These are phyloP conservation scores for Laupala kohalensis DNA, from an alignment of 1,140 invertebrate species.

Conservation along the genomic window DNA sequence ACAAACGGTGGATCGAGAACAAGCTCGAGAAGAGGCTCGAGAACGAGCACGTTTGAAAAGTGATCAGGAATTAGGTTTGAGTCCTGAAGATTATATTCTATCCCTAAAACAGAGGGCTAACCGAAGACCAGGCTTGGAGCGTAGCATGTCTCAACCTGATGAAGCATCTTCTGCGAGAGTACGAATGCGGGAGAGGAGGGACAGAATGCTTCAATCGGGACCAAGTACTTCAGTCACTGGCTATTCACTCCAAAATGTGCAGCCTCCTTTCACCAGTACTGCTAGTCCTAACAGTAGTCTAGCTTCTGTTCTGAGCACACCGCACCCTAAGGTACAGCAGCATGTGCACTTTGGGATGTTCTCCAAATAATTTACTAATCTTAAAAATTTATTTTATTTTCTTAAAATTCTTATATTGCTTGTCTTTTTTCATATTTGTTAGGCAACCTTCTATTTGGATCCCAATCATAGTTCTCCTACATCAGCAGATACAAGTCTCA, in stretches of 20 bases:
- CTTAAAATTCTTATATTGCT: background rate
- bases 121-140: slow-evolving; percentile 1
- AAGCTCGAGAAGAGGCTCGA: slow-evolving; percentile 44
- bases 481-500: background rate
- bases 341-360: background rate
- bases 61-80: slow-evolving; percentile 56
- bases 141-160: slow-evolving; percentile 1
- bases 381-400: background rate
- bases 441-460: slow-evolving; percentile 4
- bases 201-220: background rate
- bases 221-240: background rate
- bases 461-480: background rate
- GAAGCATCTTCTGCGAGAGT: background rate
- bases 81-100: slow-evolving; percentile 52
- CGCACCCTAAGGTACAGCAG: background rate
- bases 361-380: background rate
- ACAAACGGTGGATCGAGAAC: slow-evolving; percentile 39
- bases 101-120: slow-evolving; percentile 33
- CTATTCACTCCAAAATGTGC: background rate
- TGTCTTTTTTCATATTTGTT: background rate
- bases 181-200: background rate
- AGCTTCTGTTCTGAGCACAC: slow-evolving; percentile 1
- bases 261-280: background rate
- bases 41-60: slow-evolving; percentile 52
- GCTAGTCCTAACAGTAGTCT: background rate